phyloP scores from a whole-genome alignment of 2,797 vertebrate species.

The Molossus alvarezi region DNA sequence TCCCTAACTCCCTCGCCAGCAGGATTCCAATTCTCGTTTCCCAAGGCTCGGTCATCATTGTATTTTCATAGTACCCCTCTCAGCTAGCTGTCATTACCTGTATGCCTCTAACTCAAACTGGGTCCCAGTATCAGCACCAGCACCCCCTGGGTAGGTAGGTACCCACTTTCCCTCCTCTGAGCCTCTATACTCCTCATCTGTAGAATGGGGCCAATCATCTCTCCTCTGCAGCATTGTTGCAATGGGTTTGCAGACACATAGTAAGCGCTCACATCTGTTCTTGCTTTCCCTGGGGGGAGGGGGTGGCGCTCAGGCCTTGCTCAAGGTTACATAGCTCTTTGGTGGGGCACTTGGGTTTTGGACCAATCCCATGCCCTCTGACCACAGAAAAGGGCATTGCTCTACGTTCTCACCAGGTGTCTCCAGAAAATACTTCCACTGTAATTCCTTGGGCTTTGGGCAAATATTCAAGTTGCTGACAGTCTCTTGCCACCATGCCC shows the following conservation, averaged over 20 bases:
- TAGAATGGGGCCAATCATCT: not conserved
- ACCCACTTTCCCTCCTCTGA: not conserved
- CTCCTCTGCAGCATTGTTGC: not conserved
- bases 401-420: fast-evolving
- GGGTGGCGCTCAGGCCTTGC: not conserved
- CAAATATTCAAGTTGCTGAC: conserved; percentile 46
- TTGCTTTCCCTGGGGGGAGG: not conserved
- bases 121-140: not conserved
- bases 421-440: not conserved
- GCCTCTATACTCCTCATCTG: not conserved
- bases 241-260: fast-evolving
- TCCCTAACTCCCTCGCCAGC: not conserved
- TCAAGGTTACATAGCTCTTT: not conserved
- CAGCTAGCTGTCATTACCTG: not conserved
- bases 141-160: no score
- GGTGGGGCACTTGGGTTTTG: not conserved
- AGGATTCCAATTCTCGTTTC: not conserved
- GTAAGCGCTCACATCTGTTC: fast-evolving
- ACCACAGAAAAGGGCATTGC: not conserved
- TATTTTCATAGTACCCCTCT: not conserved
- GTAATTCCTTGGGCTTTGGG: conserved; percentile 32
- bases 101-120: fast-evolving
- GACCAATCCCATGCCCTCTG: not conserved
- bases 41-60: not conserved
- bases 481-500: not conserved